These are phyloP conservation scores for Cyanistes caeruleus DNA, from an alignment of 2,113 vertebrate genomes.

Conservation along the genomic window DNA sequence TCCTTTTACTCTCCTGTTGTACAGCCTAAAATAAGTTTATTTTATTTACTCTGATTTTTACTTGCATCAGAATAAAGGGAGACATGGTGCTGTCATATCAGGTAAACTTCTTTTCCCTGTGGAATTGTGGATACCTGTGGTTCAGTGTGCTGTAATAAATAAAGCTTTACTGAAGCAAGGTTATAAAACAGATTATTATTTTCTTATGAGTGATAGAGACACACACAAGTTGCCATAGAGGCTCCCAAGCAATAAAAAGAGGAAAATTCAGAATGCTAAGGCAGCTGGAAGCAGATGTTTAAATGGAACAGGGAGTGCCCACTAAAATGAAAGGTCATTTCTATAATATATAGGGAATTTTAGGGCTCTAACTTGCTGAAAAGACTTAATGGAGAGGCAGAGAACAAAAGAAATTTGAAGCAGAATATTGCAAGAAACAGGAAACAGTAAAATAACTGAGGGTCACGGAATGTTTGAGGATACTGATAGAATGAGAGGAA, in stretches of 20 bases:
- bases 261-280: not conserved
- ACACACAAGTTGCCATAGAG: rapidly evolving
- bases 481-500: not conserved
- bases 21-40: not conserved
- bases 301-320: not conserved
- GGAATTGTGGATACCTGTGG: not conserved
- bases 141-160: not conserved
- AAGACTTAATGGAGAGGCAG: not conserved
- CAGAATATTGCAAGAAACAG: not conserved
- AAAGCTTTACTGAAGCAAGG: not conserved
- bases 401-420: not conserved
- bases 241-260: not conserved
- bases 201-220: not conserved
- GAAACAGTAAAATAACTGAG: not conserved
- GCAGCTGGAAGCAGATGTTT: not conserved
- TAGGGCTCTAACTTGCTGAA: not conserved
- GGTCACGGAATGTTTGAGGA: not conserved
- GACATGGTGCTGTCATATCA: rapidly evolving
- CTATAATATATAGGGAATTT: not conserved
- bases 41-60: not conserved
- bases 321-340: not conserved
- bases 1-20: not conserved
- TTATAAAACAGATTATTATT: not conserved
- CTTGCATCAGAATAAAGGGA: not conserved
- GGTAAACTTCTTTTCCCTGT: not conserved